phyloP scores from a whole-genome alignment of 2,888 invertebrate species.

The Synergus japonicus region DNA sequence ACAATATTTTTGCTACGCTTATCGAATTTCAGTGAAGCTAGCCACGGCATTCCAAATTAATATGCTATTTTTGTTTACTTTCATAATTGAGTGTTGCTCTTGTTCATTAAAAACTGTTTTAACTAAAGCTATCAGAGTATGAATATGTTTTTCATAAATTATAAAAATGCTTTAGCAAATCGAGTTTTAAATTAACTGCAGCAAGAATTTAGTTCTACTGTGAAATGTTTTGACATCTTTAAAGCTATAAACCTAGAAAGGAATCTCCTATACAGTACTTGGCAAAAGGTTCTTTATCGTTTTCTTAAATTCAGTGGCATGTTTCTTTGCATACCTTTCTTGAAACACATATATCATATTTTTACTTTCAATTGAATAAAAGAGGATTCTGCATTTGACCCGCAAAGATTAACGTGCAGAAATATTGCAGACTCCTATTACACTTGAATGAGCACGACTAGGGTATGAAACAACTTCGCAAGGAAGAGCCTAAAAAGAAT shows the following conservation, averaged over 20 bases:
- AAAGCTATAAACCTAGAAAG: background rate
- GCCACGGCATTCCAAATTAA: too few relatives aligned
- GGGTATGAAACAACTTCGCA: slow-evolving; percentile 11
- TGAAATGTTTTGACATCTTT: background rate
- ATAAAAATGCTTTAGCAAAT: too few relatives aligned
- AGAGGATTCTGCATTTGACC: slow-evolving; percentile 57
- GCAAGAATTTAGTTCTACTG: background rate
- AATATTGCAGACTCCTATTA: slow-evolving; percentile 53
- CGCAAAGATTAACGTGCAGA: slow-evolving; percentile 61
- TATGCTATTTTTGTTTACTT: too few relatives aligned
- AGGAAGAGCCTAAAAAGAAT: background rate
- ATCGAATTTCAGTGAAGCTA: too few relatives aligned
- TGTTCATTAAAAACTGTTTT: too few relatives aligned
- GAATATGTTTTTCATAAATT: too few relatives aligned
- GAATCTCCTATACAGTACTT: background rate
- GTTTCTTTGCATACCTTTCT: background rate
- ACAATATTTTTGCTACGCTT: too few relatives aligned
- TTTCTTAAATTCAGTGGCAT: background rate
- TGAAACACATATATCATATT: slow-evolving; percentile 25
- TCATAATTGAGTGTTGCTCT: too few relatives aligned
- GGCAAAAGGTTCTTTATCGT: background rate
- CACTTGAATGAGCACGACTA: slow-evolving; percentile 51
- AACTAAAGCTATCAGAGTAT: too few relatives aligned
- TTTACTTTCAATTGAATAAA: slow-evolving; percentile 42
- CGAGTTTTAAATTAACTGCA: background rate